These are phyloP conservation scores for Myzus persicae DNA, from an alignment of 1,140 invertebrate genomes.

Conservation along the genomic window DNA sequence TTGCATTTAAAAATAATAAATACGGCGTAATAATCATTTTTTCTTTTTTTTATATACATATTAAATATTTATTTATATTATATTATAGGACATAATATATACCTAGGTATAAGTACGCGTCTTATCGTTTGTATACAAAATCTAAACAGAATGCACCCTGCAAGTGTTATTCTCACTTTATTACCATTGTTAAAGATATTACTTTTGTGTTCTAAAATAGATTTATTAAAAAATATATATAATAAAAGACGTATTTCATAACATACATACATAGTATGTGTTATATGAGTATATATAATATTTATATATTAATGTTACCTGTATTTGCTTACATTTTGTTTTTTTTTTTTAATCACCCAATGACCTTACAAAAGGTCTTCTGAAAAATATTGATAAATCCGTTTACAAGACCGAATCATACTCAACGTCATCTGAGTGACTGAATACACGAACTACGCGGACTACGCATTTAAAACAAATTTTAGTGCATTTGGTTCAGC, in stretches of 20 bases:
- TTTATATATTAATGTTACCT: constrained; percentile 1
- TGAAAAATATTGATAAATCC: not conserved
- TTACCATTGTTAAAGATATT: constrained; percentile 15
- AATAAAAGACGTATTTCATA: not conserved
- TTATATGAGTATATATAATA: not conserved
- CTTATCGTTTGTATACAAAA: not conserved
- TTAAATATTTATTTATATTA: not conserved
- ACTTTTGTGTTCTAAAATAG: constrained; percentile 23
- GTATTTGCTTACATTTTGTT: not conserved
- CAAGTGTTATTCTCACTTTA: not conserved
- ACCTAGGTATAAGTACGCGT: not conserved
- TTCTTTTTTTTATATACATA: not conserved
- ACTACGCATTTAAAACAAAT: too few relatives aligned
- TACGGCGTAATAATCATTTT: not conserved
- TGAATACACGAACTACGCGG: not conserved
- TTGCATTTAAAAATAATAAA: not conserved
- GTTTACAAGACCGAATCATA: not conserved
- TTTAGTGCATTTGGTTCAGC: too few relatives aligned
- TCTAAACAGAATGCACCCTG: not conserved
- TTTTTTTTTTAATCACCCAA: not conserved
- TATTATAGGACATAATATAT: not conserved
- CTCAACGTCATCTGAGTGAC: not conserved
- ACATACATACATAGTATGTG: not conserved
- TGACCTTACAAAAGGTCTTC: not conserved
- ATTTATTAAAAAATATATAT: constrained; percentile 6